phyloP scores from a whole-genome alignment of 2,797 vertebrate species.

The Hafferia zeledoni region DNA sequence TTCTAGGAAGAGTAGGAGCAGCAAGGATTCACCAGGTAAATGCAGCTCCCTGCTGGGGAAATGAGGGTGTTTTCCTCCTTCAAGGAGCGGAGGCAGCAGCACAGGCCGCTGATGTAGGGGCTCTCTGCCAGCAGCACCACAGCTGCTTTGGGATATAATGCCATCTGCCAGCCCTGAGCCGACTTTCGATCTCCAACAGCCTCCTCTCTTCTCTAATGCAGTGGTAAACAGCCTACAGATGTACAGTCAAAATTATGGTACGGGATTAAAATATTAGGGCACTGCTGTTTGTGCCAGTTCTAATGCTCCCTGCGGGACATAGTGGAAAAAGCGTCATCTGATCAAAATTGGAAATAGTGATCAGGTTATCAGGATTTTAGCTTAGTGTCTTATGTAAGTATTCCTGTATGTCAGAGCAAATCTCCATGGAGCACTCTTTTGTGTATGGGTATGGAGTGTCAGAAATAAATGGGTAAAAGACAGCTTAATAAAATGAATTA shows the following conservation, averaged over 20 bases:
- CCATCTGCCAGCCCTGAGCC: conserved; percentile 10
- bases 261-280: conserved; percentile 60
- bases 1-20: background rate
- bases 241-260: background rate
- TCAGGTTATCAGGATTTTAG: conserved; percentile 33
- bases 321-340: conserved; percentile 6
- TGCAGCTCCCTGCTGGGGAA: background rate
- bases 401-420: background rate
- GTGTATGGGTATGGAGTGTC: background rate
- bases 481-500: conserved; percentile 34
- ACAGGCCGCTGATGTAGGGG: background rate
- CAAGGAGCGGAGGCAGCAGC: background rate
- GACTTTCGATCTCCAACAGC: background rate
- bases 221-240: conserved; percentile 8
- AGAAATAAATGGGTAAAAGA: background rate
- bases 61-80: background rate
- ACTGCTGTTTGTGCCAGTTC: background rate
- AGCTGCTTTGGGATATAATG: conserved; percentile 5
- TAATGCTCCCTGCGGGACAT: background rate
- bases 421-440: background rate
- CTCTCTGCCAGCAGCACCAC: background rate
- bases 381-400: conserved; percentile 42
- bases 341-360: conserved; percentile 25
- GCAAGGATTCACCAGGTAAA: background rate
- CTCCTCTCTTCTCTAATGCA: background rate